Percentiles rank a stretch among this genome's conserved stretches.
These are phyloP conservation scores for Trypoxylus dichotomus DNA, from an alignment of 1,140 invertebrate genomes.

Conservation along the genomic window DNA sequence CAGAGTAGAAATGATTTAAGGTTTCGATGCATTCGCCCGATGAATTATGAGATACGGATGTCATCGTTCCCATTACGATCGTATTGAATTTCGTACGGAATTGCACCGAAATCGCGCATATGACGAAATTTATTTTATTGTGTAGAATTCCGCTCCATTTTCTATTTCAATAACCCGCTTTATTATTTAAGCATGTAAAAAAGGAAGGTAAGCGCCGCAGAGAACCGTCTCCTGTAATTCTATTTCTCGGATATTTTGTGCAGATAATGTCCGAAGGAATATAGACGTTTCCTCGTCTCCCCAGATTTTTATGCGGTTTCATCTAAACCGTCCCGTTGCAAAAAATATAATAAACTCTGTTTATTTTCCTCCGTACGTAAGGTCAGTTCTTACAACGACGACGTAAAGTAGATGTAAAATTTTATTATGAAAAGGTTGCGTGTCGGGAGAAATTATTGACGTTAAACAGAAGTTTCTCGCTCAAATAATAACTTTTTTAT, in stretches of 20 bases:
- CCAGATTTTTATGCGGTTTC: not conserved
- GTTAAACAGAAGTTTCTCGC: not conserved
- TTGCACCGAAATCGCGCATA: not conserved
- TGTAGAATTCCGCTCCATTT: conserved; percentile 5
- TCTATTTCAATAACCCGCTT: conserved; percentile 1
- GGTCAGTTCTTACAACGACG: not conserved
- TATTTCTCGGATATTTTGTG: not conserved
- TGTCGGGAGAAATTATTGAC: not conserved
- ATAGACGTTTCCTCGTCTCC: not conserved
- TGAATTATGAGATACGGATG: conserved; percentile 28
- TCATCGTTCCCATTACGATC: conserved; percentile 10
- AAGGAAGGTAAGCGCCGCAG: not conserved
- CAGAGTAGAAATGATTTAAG: conserved; percentile 27
- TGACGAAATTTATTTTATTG: conserved; percentile 27
- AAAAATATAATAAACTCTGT: conserved; percentile 5
- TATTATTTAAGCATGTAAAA: not conserved
- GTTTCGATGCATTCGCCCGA: conserved; percentile 1
- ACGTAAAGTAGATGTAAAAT: not conserved
- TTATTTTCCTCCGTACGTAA: not conserved
- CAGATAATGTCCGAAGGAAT: conserved; percentile 5
- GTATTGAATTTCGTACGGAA: conserved; percentile 26
- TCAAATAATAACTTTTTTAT: conserved; percentile 1
- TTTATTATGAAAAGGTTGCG: not conserved
- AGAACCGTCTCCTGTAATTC: too few species aligned
- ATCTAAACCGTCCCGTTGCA: not conserved